Evolutionary conservation across 2,113 vertebrate species (phyloP), one percentile per base, ranked within the genome.

Genomic region (Notothenia coriiceps): DNA sequence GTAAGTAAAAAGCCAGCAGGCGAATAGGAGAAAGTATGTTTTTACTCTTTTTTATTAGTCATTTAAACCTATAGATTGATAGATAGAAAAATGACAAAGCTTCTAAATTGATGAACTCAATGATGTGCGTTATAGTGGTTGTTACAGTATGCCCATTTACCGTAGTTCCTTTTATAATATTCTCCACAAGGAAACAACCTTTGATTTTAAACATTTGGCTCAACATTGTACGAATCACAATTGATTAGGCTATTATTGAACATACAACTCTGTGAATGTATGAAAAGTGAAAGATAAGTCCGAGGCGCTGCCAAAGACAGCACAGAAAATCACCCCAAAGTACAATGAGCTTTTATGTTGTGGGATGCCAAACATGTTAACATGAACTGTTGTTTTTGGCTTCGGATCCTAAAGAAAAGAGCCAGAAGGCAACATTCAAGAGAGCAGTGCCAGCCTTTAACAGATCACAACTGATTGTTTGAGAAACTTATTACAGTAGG

Each of bases 241-340:
- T 54, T 12, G 49, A 79, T 75, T 74, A 61, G 59, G 15, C 52
- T 74, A 22, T 57, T 25, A 50, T 74, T 80, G 35, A 40, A 40
- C 35, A 40, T 59, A 29, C 79, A 77, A 81, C 50, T 51, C 74
- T 74, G 68, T 65, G 62, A 59, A 77, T 89, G 80, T 75, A 85
- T 87, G 66, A 74, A 77, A 84, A 80, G 72, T 79, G 46, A 84
- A 88, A 33, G 64, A 81, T 60, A 52, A 52, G 71, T 55, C 49
- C 40, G 22, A 57, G 71, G 29, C 8, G 7, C 56, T 74, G 68
- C 72, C 66, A 89, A 66, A 44, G 68, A 59, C 57, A 62, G 51
- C 29, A n/a, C 13, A 72, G 43, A 63, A 66, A 70, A 56, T 47
- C 66, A 25, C 63, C 55, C 56, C 73, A 74, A 67, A 77, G 47